These are phyloP conservation scores for Falco cherrug DNA, from an alignment of 2,797 vertebrate genomes.

Conservation along the genomic window DNA sequence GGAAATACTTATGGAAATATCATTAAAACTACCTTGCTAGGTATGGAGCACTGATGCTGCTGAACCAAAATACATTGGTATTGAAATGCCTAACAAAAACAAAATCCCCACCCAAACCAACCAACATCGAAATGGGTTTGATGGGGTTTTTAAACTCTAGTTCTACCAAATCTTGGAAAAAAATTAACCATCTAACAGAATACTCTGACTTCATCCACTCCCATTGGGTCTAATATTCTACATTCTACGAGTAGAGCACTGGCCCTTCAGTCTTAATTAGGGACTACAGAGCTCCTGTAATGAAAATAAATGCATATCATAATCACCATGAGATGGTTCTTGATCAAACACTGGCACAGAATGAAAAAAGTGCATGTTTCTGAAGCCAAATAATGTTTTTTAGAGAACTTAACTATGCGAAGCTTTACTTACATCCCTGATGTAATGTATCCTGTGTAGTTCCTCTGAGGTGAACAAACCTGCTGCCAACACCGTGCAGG, in stretches of 20 bases:
- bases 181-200: background rate
- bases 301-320: background rate
- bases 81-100: background rate
- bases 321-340: background rate
- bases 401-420: background rate
- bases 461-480: background rate
- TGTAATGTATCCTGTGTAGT: background rate
- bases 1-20: background rate
- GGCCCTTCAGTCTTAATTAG: background rate
- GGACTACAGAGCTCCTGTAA: background rate
- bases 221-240: background rate
- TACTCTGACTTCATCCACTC: background rate
- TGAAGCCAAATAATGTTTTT: background rate
- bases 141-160: background rate
- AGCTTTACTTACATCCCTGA: background rate
- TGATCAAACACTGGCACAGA: background rate
- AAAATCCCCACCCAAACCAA: background rate
- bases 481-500: background rate
- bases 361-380: background rate
- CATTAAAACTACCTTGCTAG: background rate
- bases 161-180: background rate
- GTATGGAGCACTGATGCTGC: background rate
- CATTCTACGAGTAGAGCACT: fast-evolving
- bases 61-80: background rate
- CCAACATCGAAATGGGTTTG: background rate